Evolutionary conservation across 1,140 invertebrate genomes (phyloP).

Genomic region (Drosophila eugracilis): DNA sequence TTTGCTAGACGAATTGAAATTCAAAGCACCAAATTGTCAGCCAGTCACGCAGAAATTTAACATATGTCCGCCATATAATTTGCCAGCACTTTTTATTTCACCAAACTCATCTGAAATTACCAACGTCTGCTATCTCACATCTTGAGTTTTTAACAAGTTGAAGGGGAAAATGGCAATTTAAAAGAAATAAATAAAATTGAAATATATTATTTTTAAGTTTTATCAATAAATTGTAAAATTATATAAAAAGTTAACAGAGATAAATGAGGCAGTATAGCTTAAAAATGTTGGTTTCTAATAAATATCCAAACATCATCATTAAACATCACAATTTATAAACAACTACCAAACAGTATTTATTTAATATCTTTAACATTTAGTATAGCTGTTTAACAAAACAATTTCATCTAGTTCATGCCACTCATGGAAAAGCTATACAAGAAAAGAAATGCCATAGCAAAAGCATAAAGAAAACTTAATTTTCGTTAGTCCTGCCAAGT

Average conservation of each 20-base stretch:
- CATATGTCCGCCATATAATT: conserved; percentile 76
- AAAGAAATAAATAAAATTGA: background rate
- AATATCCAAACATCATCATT: too few relatives aligned
- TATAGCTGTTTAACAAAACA: background rate
- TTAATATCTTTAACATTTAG: background rate
- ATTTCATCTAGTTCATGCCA: conserved; percentile 4
- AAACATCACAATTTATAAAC: too few relatives aligned
- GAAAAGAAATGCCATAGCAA: conserved; percentile 6
- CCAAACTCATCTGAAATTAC: conserved; percentile 7
- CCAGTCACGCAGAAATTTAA: conserved; percentile 76
- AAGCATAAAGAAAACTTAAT: conserved; percentile 66
- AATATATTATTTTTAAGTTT: background rate
- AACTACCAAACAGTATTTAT: too few relatives aligned
- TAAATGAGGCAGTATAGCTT: too few relatives aligned
- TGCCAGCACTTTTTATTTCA: conserved; percentile 46
- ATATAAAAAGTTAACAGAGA: too few relatives aligned
- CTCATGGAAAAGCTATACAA: background rate
- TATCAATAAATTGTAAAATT: too few relatives aligned
- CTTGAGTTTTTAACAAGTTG: background rate
- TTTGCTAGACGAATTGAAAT: conserved; percentile 61
- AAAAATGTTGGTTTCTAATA: too few relatives aligned
- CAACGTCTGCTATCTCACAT: conserved; percentile 18
- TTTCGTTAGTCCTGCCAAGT: conserved; percentile 72
- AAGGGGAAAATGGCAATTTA: background rate
- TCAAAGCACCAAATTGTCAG: conserved; percentile 75